Evolutionary conservation across 1,140 invertebrate species (phyloP), one percentile per base, ranked within the genome.

Genomic region (Philaenus spumarius): DNA sequence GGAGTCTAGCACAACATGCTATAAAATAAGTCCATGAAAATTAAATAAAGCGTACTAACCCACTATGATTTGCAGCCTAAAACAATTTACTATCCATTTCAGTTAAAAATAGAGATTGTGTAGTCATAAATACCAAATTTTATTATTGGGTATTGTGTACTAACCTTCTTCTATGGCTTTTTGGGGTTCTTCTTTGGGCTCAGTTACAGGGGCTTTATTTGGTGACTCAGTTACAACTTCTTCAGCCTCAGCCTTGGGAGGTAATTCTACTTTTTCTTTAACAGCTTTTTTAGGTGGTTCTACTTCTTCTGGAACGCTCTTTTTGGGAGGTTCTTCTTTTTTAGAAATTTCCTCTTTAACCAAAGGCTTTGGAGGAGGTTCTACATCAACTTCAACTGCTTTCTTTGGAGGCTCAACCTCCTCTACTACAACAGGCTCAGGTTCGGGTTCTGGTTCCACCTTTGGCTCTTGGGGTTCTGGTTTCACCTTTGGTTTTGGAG

Each of bases 381-480:
- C 47, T 17, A 58, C 24, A 15, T 50, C 55, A 51, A 48, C 35
- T n/a, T 17, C 22, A 12, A 35, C 37, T 52, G 5, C 15, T 60
- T 58, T 45, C 46, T 60, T 24, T 7, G 34, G 12, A 15, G 22
- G 48, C 23, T 37, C 40, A 30, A 15, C 22, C 20, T 46, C n/a
- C 26, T 20, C 42, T 6, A 15, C 30, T n/a, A 22, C 39, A 19
- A 22, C 37, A n/a, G 15, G 40, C 2, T 15, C 22, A 26, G 19
- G 47, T 22, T 54, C 51, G 22, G 58, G 15, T 45, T 48, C 42
- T n/a, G 46, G 65, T 54, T 69, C 69, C 22, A 72, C 73, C 23
- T 68, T 61, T 52, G 63, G 72, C 68, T 77, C 79, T 47, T 79
- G 71, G 7, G 19, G 77, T 72, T 68, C 78, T 77, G 4, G 78